Percentiles rank a stretch among this genome's conserved stretches.
Evolutionary conservation across 37 sponge, comb jelly and placozoan genomes (phyloP).

Genomic region (Chondrilla cf. caribensis): DNA sequence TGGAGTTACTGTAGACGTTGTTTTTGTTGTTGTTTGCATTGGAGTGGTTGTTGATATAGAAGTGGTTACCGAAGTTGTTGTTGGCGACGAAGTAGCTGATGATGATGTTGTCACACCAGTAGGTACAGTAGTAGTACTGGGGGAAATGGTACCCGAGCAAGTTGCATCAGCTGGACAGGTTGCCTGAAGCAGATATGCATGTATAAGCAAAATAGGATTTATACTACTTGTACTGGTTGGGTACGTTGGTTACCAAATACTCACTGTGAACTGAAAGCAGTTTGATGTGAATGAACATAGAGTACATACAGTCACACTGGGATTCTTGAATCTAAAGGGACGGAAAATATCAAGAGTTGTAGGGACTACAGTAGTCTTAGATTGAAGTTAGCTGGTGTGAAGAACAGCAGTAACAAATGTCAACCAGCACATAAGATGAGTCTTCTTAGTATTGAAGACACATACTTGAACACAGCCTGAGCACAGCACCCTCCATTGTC

Average conservation of each 20-base stretch:
- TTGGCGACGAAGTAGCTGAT: no score
- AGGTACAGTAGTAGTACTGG: no score
- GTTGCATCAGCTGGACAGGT: not conserved
- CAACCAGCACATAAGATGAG: no score
- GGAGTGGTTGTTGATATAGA: not conserved
- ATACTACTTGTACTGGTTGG: no score
- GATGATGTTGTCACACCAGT: no score
- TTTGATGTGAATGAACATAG: not conserved
- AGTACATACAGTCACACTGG: not conserved
- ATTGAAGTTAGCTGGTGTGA: no score
- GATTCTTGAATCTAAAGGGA: not conserved
- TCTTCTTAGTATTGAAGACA: no score
- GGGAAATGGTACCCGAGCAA: no score
- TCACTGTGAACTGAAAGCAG: not conserved
- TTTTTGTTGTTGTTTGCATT: not conserved
- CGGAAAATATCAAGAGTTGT: not conserved
- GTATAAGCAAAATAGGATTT: no score
- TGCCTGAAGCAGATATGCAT: no score
- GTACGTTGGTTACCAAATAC: not conserved
- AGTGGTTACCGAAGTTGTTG: not conserved
- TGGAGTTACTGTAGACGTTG: not conserved
- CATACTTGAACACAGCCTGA: slow-evolving; percentile 4
- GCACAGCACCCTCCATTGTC: not conserved
- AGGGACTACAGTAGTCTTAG: no score
- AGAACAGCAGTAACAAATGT: no score